Evolutionary conservation across 2,888 invertebrate species (phyloP), one percentile per base, ranked within the genome.

Genomic region (Thalpophila matura): DNA sequence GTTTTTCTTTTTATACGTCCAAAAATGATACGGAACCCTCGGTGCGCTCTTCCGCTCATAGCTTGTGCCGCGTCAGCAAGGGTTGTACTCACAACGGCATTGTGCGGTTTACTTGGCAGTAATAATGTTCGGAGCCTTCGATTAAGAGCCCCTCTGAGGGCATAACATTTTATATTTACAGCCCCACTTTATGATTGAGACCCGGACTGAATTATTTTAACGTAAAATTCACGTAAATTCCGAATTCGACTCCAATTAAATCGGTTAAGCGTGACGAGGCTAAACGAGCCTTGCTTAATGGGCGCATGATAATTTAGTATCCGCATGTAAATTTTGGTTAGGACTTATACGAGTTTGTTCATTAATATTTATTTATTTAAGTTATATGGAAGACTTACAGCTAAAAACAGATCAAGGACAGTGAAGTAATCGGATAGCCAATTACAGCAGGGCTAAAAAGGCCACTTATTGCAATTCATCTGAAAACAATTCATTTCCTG

Each of bases 91-190:
- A 51, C 22, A 54, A 20, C 10, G 43, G 24, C 46, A 73, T 47
- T 66, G 50, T 58, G 31, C 45, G 49, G 31, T 26, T 59, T 67
- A 58, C 53, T 69, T 22, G 31, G 27, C 47, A 43, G 26, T 20
- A 74, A 53, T 74, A 75, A 69, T 56, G 55, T 55, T 29, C 38
- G 5, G 7, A 20, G 24, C 24, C 47, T 45, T 53, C 42, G 68
- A 57, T 65, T 24, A 31, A 38, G 14, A 29, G 35, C 37, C 42
- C 59, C 58, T 35, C 12, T 5, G 31, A 27, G 74, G 18, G 40
- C 50, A 50, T 68, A 51, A 59, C 69, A 20, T 74, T 67, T 74
- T 68, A 74, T 54, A 49, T 66, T 54, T 59, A 68, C 12, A 31
- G 27, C 54, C 54, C 33, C 43, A 35, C 35, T 70, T 70, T 70